Conservation (phyloP, 1,140 invertebrate species). For the Lithobius niger region DNA sequence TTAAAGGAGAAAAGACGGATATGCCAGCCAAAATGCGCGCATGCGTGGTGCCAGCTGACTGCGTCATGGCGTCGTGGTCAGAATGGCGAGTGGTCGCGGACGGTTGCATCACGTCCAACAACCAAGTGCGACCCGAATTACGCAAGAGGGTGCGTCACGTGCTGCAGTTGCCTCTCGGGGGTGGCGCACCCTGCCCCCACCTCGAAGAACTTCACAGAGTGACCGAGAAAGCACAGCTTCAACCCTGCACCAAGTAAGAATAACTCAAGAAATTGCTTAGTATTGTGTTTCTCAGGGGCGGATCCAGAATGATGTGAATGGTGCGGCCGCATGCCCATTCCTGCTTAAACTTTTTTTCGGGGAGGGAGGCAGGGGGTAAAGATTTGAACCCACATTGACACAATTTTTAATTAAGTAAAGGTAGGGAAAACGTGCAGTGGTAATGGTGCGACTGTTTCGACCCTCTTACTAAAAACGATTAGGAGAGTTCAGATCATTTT, state of each 20-base stretch:
- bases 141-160: slow-evolving; percentile 31
- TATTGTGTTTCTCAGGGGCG: no score
- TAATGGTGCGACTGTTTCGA: no score
- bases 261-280: no score
- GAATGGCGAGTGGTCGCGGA: slow-evolving; percentile 34
- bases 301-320: no score
- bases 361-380: no score
- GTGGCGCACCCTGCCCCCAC: slow-evolving; percentile 34
- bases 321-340: no score
- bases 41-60: slow-evolving; percentile 37
- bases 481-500: no score
- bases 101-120: slow-evolving; percentile 30
- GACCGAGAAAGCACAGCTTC: slow-evolving; percentile 27
- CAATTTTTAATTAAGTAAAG: no score
- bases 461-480: no score
- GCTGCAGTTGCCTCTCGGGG: slow-evolving; percentile 32
- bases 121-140: slow-evolving; percentile 29
- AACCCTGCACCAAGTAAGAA: slow-evolving; percentile 35
- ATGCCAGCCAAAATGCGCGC: slow-evolving; percentile 25
- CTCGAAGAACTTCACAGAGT: slow-evolving; percentile 28
- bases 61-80: slow-evolving; percentile 42
- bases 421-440: no score
- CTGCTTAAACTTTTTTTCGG: no score
- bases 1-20: slow-evolving; percentile 14
- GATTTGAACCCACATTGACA: no score